A percentile compares a stretch with the other conserved stretches of the same genome.
Evolutionary conservation across 2,888 invertebrate genomes (phyloP).

Genomic region (Watsonalla cultraria): DNA sequence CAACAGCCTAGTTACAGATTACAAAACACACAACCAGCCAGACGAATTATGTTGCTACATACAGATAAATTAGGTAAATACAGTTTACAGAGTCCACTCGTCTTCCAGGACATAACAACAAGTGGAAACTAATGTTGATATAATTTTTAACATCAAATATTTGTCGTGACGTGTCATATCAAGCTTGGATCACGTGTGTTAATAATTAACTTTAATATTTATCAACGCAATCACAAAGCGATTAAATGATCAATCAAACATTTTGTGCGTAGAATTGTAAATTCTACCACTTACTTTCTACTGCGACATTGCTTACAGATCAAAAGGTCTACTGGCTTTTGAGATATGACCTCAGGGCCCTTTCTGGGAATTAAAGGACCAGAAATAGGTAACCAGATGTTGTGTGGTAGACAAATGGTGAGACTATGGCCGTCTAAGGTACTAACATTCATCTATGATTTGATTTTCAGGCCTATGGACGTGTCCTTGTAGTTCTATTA

Average conservation of each 20-base stretch:
- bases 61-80: background rate
- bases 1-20: background rate
- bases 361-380: no score
- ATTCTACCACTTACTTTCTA: slow-evolving; percentile 9
- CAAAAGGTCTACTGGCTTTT: no score
- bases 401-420: no score
- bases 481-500: no score
- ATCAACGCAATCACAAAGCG: slow-evolving; percentile 1
- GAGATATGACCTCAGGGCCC: no score
- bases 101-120: background rate
- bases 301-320: background rate
- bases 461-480: no score
- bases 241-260: slow-evolving; percentile 18
- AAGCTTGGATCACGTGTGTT: slow-evolving; percentile 7
- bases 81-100: background rate
- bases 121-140: background rate
- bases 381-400: no score
- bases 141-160: slow-evolving; percentile 11
- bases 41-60: background rate
- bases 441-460: no score
- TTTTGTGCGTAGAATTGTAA: slow-evolving; percentile 7
- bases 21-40: background rate
- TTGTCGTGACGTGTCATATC: slow-evolving; percentile 2
- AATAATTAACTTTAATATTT: slow-evolving; percentile 9
- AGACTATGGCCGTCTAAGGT: no score